These are phyloP conservation scores for Hydractinia symbiolongicarpus DNA, from an alignment of 30 jellyfish, hydroid and myxozoan species.

Conservation along the genomic window DNA sequence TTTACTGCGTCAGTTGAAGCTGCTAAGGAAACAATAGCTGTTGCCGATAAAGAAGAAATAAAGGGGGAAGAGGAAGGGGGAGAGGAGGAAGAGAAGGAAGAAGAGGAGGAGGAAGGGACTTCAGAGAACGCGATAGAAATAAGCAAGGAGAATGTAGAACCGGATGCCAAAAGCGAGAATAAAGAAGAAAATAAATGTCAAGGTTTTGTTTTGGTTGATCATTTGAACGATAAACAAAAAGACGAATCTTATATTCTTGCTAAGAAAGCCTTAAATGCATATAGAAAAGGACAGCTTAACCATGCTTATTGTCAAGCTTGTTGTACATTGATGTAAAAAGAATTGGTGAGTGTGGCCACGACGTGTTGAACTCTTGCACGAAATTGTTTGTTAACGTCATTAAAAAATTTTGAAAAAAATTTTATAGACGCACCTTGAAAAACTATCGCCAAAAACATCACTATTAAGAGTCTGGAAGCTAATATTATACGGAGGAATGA, in stretches of 20 bases:
- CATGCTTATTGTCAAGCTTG: conserved; percentile 29
- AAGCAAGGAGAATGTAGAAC: neutral
- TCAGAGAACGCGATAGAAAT: neutral
- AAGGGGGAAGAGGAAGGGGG: neutral
- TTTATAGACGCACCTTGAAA: too few relatives aligned
- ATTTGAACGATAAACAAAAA: conserved; percentile 8
- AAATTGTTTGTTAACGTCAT: too few relatives aligned
- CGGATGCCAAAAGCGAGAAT: neutral
- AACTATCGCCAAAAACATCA: too few relatives aligned
- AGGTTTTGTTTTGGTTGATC: conserved; percentile 7
- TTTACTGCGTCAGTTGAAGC: neutral
- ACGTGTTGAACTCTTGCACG: too few relatives aligned
- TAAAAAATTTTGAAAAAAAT: too few relatives aligned
- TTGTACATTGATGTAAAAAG: conserved; percentile 23
- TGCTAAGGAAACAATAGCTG: neutral
- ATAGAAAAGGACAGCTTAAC: conserved; percentile 24
- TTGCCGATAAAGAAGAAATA: neutral
- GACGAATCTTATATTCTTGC: conserved; percentile 38
- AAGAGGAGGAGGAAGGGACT: neutral
- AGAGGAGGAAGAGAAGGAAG: neutral
- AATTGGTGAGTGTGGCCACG: too few relatives aligned
- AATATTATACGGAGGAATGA: too few relatives aligned
- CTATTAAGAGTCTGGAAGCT: too few relatives aligned
- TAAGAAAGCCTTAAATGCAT: conserved; percentile 24
- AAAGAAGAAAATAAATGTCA: neutral